Percentiles rank a stretch among this genome's conserved stretches.
These are phyloP conservation scores for Conopomorpha cramerella DNA, from an alignment of 1,140 invertebrate species.

Conservation along the genomic window DNA sequence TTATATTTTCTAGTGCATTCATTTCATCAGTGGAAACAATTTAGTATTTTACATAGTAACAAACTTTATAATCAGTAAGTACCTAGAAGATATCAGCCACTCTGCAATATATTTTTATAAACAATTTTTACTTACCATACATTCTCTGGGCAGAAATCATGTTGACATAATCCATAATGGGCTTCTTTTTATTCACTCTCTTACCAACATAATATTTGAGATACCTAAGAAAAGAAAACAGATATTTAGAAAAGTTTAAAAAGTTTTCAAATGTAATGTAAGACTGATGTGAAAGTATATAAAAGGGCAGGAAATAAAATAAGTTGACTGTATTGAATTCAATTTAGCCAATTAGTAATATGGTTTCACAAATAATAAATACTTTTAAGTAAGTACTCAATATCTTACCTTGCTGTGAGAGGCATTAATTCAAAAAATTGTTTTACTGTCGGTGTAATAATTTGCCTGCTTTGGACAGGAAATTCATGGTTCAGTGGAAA, in stretches of 20 bases:
- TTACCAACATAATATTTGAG: conserved; percentile 38
- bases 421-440: conserved; percentile 70
- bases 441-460: conserved; percentile 65
- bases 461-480: conserved; percentile 73
- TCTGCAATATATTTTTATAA: conserved; percentile 4
- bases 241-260: neutral
- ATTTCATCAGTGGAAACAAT: too few species aligned
- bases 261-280: too few species aligned
- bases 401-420: conserved; percentile 63
- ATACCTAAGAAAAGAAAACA: conserved; percentile 25
- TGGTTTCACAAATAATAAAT: conserved; percentile 1
- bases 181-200: conserved; percentile 29
- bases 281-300: too few species aligned
- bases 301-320: too few species aligned
- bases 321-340: too few species aligned
- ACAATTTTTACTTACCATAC: conserved; percentile 25
- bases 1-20: too few species aligned
- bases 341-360: neutral
- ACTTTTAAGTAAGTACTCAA: conserved; percentile 9
- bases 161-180: conserved; percentile 46
- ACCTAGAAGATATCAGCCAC: too few species aligned
- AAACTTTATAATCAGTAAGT: too few species aligned
- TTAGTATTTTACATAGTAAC: too few species aligned
- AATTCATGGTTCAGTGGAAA: conserved; percentile 76
- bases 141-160: conserved; percentile 40